A percentile compares a stretch with the other conserved stretches of the same genome.
These are phyloP conservation scores for Gonatopus flavifemur DNA, from an alignment of 1,140 invertebrate genomes.

Conservation along the genomic window DNA sequence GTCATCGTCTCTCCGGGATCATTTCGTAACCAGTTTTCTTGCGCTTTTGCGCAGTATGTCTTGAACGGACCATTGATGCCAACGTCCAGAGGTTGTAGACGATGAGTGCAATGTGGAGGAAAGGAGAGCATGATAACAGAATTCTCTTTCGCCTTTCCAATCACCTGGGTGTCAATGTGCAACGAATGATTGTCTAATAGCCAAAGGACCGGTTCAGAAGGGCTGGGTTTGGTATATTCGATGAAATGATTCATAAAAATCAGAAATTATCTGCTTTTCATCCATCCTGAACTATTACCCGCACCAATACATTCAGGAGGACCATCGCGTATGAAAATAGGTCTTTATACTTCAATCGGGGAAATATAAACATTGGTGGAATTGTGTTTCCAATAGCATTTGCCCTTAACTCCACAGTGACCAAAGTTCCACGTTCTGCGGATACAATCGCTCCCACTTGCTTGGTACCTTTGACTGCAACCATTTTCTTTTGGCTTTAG, in stretches of 20 bases:
- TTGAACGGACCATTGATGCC: constrained; percentile 46
- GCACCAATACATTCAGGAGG: constrained; percentile 40
- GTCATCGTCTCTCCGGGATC: constrained; percentile 27
- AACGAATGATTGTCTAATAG: constrained; percentile 40
- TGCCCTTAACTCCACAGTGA: constrained; percentile 39
- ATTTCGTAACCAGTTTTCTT: background rate
- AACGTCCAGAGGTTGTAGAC: too few species aligned
- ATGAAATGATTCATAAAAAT: constrained; percentile 52
- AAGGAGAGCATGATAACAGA: constrained; percentile 29
- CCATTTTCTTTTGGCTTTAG: constrained; percentile 45
- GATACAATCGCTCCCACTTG: constrained; percentile 46
- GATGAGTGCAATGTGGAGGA: constrained; percentile 36
- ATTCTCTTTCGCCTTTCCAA: constrained; percentile 24
- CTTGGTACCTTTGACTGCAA: constrained; percentile 41
- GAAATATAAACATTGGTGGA: constrained; percentile 39
- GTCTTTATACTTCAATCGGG: constrained; percentile 26
- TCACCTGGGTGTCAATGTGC: constrained; percentile 22
- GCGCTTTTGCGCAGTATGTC: background rate
- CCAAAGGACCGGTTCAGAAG: constrained; percentile 31
- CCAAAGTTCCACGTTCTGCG: constrained; percentile 47
- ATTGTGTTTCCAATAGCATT: constrained; percentile 43
- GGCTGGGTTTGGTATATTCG: constrained; percentile 26
- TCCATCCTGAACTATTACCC: constrained; percentile 34
- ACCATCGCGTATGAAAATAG: constrained; percentile 27
- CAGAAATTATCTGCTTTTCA: constrained; percentile 1